Evolutionary conservation across 2,113 vertebrate genomes (phyloP).

Genomic region (Tragelaphus buxtoni): DNA sequence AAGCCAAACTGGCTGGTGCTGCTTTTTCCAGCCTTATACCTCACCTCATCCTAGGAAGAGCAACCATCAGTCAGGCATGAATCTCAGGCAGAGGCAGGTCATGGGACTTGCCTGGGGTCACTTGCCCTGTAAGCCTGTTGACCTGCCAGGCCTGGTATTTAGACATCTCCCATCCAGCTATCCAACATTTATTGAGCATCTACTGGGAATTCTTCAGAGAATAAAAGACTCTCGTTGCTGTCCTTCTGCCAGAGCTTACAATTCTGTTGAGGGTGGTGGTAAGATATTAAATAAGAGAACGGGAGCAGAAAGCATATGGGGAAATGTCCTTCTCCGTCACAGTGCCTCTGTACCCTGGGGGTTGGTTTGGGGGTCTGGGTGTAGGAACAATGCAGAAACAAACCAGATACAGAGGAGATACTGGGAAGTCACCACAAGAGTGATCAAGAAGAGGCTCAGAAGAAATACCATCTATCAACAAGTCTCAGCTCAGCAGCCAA

Average conservation of each 20-base stretch:
- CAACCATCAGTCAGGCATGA: not conserved
- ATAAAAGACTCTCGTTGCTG: not conserved
- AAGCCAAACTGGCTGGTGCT: not conserved
- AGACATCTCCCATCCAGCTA: not conserved
- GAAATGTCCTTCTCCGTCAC: not conserved
- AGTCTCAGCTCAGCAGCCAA: not conserved
- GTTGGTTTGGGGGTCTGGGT: not conserved
- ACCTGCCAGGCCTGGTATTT: not conserved
- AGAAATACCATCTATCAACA: not conserved
- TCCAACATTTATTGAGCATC: not conserved
- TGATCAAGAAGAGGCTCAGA: not conserved
- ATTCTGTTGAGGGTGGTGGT: not conserved
- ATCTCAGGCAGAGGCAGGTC: not conserved
- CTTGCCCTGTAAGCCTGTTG: not conserved
- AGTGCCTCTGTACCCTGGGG: not conserved
- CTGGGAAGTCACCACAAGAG: not conserved
- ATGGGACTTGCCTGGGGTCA: not conserved
- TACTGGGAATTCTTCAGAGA: not conserved
- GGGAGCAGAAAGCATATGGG: not conserved
- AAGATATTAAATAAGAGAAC: not conserved
- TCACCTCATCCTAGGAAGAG: not conserved
- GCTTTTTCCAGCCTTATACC: not conserved
- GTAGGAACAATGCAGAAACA: not conserved
- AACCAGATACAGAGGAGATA: not conserved
- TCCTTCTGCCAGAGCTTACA: not conserved